A percentile compares a stretch with the other conserved stretches of the same genome.
phyloP scores from a whole-genome alignment of 2,888 invertebrate genomes.

The Gasteruption jaculator region DNA sequence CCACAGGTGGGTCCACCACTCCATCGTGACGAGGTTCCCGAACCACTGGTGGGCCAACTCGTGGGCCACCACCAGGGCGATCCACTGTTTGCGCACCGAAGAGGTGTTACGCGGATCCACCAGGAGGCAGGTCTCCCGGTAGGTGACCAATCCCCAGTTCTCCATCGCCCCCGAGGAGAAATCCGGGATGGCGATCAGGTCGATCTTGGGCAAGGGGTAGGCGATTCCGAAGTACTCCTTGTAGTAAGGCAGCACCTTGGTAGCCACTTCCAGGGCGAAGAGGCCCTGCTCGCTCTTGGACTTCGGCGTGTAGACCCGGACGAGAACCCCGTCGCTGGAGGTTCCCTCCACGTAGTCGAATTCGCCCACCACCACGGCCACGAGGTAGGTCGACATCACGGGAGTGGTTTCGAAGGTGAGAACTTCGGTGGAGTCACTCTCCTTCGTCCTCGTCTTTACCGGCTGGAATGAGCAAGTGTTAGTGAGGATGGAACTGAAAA shows the following conservation, averaged over 20 bases:
- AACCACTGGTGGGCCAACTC: slow-evolving; percentile 99
- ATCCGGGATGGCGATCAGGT: slow-evolving; percentile 93
- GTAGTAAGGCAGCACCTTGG: slow-evolving; percentile 87
- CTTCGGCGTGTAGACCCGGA: slow-evolving; percentile 81
- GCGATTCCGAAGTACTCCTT: slow-evolving; percentile 92
- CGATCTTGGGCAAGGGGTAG: slow-evolving; percentile 94
- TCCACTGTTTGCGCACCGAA: slow-evolving; percentile 75
- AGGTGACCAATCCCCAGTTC: slow-evolving; percentile 82
- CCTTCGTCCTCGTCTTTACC: slow-evolving; percentile 34
- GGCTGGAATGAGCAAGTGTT: slow-evolving; percentile 46
- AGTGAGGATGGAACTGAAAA: slow-evolving; percentile 2
- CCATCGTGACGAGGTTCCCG: slow-evolving; percentile 96
- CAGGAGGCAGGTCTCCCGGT: slow-evolving; percentile 81
- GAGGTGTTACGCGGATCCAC: slow-evolving; percentile 90
- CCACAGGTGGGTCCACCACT: slow-evolving; percentile 98
- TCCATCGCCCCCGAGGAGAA: slow-evolving; percentile 97
- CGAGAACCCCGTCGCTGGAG: slow-evolving; percentile 76
- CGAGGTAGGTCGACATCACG: slow-evolving; percentile 92
- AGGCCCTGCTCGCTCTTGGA: slow-evolving; percentile 88
- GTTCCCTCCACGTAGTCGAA: slow-evolving; percentile 87
- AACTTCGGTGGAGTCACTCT: slow-evolving; percentile 22
- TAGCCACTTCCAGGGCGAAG: slow-evolving; percentile 91
- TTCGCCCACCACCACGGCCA: slow-evolving; percentile 92
- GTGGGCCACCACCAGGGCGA: slow-evolving; percentile 86
- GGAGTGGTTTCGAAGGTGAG: slow-evolving; percentile 59